These are phyloP conservation scores for Porphyrio hochstetteri DNA, from an alignment of 2,113 vertebrate genomes.

Conservation along the genomic window DNA sequence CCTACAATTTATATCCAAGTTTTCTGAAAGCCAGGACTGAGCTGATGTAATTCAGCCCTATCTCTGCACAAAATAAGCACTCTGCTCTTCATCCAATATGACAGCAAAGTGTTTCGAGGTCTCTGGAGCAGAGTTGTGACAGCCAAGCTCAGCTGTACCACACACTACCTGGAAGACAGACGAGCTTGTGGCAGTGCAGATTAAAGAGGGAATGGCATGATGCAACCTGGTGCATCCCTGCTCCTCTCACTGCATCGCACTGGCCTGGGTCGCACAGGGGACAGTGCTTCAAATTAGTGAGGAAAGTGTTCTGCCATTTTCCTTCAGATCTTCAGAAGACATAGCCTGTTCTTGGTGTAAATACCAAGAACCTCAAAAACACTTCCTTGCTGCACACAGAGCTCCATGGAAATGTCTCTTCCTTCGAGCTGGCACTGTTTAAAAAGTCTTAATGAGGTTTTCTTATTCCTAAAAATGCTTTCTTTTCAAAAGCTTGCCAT, in stretches of 20 bases:
- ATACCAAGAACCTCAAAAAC: background rate
- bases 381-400: background rate
- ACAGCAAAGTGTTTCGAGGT: background rate
- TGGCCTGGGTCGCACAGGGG: background rate
- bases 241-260: background rate
- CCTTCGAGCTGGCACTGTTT: background rate
- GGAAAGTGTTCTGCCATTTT: background rate
- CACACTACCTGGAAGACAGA: background rate
- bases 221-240: background rate
- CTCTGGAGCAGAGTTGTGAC: background rate
- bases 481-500: slow-evolving; percentile 6
- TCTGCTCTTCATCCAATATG: background rate
- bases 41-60: background rate
- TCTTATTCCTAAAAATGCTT: slow-evolving; percentile 27
- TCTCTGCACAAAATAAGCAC: background rate
- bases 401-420: slow-evolving; percentile 6
- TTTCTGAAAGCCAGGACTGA: background rate
- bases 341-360: background rate
- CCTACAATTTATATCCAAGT: background rate
- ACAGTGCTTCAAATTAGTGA: background rate
- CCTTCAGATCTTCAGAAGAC: background rate
- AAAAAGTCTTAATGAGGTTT: background rate
- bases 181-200: background rate
- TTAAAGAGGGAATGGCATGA: background rate
- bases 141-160: background rate